Conservation (phyloP, 2,797 vertebrate species). For the Zalophus californianus region DNA sequence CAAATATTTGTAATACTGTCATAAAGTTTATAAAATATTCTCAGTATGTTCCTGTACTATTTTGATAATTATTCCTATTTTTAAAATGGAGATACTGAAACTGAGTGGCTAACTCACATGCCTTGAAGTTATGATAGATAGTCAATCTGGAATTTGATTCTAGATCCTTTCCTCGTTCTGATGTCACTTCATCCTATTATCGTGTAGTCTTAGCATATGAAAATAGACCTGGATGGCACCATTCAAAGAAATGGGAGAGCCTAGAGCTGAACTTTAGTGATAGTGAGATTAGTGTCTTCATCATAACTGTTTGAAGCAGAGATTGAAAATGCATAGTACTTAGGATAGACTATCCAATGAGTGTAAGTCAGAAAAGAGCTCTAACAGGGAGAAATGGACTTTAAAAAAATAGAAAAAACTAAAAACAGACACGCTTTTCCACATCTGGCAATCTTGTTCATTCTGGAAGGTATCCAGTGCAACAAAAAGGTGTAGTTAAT, state of each 20-base stretch:
- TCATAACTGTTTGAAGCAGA: constrained; percentile 18
- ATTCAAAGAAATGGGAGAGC: not conserved
- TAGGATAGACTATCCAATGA: constrained; percentile 1
- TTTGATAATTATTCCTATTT: constrained; percentile 50
- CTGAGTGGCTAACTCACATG: not conserved
- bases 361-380: not conserved
- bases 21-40: constrained; percentile 39
- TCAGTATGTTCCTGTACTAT: not conserved
- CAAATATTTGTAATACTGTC: constrained; percentile 28
- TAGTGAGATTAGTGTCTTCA: not conserved
- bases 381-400: not conserved
- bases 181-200: not conserved
- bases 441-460: not conserved
- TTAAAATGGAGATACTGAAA: constrained; percentile 41
- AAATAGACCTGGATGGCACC: not conserved
- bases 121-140: not conserved
- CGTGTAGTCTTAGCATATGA: not conserved
- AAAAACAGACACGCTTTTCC: not conserved
- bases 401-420: constrained; percentile 16
- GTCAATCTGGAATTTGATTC: constrained; percentile 46
- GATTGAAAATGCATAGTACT: not conserved
- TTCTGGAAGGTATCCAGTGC: constrained; percentile 16
- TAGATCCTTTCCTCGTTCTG: constrained; percentile 19
- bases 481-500: constrained; percentile 23
- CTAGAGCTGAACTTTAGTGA: not conserved